phyloP scores from a whole-genome alignment of 2,888 invertebrate species.

The Diabrotica balteata region DNA sequence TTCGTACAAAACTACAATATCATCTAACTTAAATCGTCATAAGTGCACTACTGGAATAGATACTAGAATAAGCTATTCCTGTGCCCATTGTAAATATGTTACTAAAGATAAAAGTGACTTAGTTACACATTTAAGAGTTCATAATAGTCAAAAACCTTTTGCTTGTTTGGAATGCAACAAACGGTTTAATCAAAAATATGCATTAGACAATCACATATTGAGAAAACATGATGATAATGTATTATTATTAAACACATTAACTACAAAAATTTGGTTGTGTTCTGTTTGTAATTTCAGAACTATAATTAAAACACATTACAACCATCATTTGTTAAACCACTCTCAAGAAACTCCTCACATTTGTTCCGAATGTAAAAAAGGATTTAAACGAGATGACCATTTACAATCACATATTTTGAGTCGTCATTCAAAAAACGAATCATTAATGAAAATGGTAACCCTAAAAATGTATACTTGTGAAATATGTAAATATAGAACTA shows the following conservation, averaged over 20 bases:
- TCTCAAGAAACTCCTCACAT: too few species aligned
- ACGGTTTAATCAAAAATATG: slow-evolving; percentile 22
- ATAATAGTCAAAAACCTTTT: slow-evolving; percentile 12
- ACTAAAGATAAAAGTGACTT: not conserved
- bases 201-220: slow-evolving; percentile 32
- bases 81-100: slow-evolving; percentile 9
- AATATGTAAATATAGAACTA: slow-evolving; percentile 18
- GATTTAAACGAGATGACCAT: too few species aligned
- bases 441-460: slow-evolving; percentile 14
- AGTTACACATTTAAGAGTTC: slow-evolving; percentile 2
- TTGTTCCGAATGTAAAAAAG: too few species aligned
- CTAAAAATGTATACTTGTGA: slow-evolving; percentile 24
- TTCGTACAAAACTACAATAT: not conserved
- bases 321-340: too few species aligned
- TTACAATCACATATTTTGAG: too few species aligned
- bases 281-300: too few species aligned
- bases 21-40: not conserved
- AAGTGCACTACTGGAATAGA: not conserved
- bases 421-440: too few species aligned
- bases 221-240: slow-evolving; percentile 21
- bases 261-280: too few species aligned
- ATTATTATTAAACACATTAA: not conserved
- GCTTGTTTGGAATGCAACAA: slow-evolving; percentile 29
- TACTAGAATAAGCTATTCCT: not conserved
- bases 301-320: too few species aligned